Evolutionary conservation across 1,140 invertebrate genomes (phyloP), one percentile per base, ranked within the genome.

Genomic region (Vollenhovia emeryi): DNA sequence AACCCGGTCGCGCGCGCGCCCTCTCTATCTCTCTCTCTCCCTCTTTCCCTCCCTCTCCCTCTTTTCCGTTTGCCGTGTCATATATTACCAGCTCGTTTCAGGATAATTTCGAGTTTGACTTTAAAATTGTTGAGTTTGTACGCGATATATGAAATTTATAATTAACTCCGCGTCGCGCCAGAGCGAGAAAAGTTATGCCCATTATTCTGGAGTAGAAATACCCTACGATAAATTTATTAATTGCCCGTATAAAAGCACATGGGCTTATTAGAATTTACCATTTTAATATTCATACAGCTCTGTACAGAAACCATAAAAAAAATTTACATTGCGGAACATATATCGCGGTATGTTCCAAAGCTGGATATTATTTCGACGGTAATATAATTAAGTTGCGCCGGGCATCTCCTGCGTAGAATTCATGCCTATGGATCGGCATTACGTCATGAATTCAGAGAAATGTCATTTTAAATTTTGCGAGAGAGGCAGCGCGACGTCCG

Each of bases 21-120:
- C n/a, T n/a, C n/a, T n/a, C n/a, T n/a, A n/a, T n/a, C n/a, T n/a
- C n/a, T 68, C 30, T 40, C 76, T 15, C 30, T 69, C 9, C 45
- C 36, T 13, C 43, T n/a, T n/a, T 48, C 36, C 9, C 21, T 27
- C 33, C 13, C 43, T 15, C 68, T 48, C 36, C 9, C 21, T 18
- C 21, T 43, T 21, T 59, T 52, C 52, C 11, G 15, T 30, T 57
- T 45, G 71, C 33, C 71, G 24, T 33, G 43, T 55, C 33, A 71
- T 73, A 73, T 24, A 68, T 68, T 68, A 45, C 13, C 24, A 24
- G n/a, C 59, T 73, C 18, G 64, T 43, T 82, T 5, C 24, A n/a
- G 78, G 8, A 82, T 73, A 82, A 82, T 71, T 82, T 82, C 40
- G 66, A 82, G 66, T 73, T 82, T 80, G 66, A 71, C 78, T 80